Percentiles rank a stretch among this genome's conserved stretches.
phyloP scores from a whole-genome alignment of 2,888 invertebrate genomes.

The Leptarthrus brevirostris region DNA sequence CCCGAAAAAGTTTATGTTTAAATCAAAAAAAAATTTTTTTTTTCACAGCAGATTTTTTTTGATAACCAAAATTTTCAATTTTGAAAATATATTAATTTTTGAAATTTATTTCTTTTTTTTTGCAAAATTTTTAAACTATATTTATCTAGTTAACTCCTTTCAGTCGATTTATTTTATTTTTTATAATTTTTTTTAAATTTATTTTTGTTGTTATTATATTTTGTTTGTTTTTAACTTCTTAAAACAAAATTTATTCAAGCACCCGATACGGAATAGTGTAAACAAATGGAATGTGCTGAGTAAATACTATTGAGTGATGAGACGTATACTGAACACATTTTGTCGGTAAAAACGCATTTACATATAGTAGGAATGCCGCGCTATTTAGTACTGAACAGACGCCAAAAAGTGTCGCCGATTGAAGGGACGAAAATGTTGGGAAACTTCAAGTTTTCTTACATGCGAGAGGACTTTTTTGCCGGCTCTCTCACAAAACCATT shows the following conservation, averaged over 20 bases:
- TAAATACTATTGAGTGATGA: slow-evolving; percentile 37
- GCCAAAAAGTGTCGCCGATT: not conserved
- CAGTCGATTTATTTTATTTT: too few relatives aligned
- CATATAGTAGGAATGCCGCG: slow-evolving; percentile 16
- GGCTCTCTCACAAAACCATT: too few relatives aligned
- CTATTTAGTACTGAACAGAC: slow-evolving; percentile 17
- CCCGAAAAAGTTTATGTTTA: too few relatives aligned
- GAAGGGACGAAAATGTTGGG: too few relatives aligned
- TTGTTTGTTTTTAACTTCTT: not conserved
- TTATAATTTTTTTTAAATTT: not conserved
- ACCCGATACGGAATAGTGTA: slow-evolving; percentile 1
- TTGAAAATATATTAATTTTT: not conserved
- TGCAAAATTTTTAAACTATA: not conserved
- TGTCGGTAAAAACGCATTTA: slow-evolving; percentile 22
- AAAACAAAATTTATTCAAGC: not conserved
- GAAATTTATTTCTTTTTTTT: not conserved
- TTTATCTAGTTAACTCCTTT: too few relatives aligned
- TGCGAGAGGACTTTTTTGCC: too few relatives aligned
- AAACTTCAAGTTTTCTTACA: too few relatives aligned
- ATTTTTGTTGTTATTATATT: not conserved
- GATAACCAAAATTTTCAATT: not conserved
- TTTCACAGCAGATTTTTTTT: too few relatives aligned
- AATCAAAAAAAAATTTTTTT: too few relatives aligned
- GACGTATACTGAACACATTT: slow-evolving; percentile 42
- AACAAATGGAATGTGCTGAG: slow-evolving; percentile 27